Percentiles rank a stretch among this genome's conserved stretches.
Conservation (phyloP, 2,113 vertebrate genomes). For the Esox niger region DNA sequence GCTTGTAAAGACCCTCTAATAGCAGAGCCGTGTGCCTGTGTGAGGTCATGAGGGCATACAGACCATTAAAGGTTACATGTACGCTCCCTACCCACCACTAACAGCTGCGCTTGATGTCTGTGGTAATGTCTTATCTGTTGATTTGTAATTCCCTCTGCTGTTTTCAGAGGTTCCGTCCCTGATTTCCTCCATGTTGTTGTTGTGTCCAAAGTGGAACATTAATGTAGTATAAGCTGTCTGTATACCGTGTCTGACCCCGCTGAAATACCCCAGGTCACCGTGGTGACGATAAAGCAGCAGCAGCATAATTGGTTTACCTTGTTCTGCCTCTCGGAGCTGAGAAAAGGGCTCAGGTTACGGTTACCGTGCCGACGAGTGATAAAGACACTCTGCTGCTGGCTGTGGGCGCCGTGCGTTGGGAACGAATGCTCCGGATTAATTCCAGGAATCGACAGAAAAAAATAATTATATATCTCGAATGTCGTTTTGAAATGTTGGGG, state of each 20-base stretch:
- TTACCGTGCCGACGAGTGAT: constrained; percentile 53
- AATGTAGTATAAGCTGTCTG: constrained; percentile 50
- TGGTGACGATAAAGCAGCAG: constrained; percentile 54
- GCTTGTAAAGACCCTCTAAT: constrained; percentile 61
- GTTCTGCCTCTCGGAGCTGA: constrained; percentile 48
- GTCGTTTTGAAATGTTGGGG: constrained; percentile 20
- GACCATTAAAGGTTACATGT: too few relatives aligned
- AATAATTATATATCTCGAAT: constrained; percentile 35
- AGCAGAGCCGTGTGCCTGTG: constrained; percentile 30
- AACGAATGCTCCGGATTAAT: constrained; percentile 47
- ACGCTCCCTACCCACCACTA: too few relatives aligned
- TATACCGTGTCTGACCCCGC: constrained; percentile 56
- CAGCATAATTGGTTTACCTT: constrained; percentile 70
- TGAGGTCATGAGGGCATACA: background rate
- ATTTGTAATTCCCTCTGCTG: constrained; percentile 16
- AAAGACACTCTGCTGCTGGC: constrained; percentile 53
- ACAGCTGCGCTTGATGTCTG: background rate
- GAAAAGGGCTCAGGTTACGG: constrained; percentile 58
- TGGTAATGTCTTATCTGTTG: constrained; percentile 9
- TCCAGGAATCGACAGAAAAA: constrained; percentile 47
- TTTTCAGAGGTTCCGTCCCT: too few relatives aligned
- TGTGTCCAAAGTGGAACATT: constrained; percentile 45
- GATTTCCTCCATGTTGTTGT: too few relatives aligned
- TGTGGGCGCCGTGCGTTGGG: constrained; percentile 44
- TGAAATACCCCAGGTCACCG: constrained; percentile 50